phyloP scores from a whole-genome alignment of 2,888 invertebrate species.

The Pharmacophagus antenor region DNA sequence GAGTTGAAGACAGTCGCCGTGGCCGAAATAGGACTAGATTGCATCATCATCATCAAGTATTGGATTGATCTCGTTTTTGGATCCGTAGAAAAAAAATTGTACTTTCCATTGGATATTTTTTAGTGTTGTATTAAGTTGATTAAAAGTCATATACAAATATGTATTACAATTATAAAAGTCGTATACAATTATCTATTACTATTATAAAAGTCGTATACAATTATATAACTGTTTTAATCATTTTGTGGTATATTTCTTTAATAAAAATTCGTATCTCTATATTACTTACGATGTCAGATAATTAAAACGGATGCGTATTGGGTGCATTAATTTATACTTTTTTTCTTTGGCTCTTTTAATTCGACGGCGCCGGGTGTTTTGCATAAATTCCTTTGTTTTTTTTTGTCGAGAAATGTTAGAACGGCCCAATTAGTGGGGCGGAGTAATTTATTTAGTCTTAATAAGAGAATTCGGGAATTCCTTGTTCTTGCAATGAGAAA shows the following conservation, averaged over 20 bases:
- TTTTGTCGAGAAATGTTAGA: conserved; percentile 51
- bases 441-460: conserved; percentile 71
- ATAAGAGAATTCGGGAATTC: conserved; percentile 56
- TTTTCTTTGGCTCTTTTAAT: conserved; percentile 72
- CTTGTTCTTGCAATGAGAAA: conserved; percentile 37
- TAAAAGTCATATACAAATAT: too few relatives aligned
- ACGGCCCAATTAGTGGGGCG: conserved; percentile 68
- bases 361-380: conserved; percentile 71
- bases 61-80: too few relatives aligned
- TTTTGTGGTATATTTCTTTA: not conserved
- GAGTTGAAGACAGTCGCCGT: too few relatives aligned
- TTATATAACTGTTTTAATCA: too few relatives aligned
- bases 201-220: too few relatives aligned
- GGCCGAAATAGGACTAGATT: too few relatives aligned
- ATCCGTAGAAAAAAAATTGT: too few relatives aligned
- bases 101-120: too few relatives aligned
- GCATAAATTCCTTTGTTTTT: conserved; percentile 74
- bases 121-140: too few relatives aligned
- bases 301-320: conserved; percentile 73
- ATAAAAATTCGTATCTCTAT: conserved; percentile 41
- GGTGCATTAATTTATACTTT: conserved; percentile 74
- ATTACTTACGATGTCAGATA: conserved; percentile 45
- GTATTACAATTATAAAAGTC: too few relatives aligned
- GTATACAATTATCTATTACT: too few relatives aligned
- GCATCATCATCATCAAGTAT: too few relatives aligned